Evolutionary conservation across 1,140 invertebrate species (phyloP).

Genomic region (Matsumurasca onukii): DNA sequence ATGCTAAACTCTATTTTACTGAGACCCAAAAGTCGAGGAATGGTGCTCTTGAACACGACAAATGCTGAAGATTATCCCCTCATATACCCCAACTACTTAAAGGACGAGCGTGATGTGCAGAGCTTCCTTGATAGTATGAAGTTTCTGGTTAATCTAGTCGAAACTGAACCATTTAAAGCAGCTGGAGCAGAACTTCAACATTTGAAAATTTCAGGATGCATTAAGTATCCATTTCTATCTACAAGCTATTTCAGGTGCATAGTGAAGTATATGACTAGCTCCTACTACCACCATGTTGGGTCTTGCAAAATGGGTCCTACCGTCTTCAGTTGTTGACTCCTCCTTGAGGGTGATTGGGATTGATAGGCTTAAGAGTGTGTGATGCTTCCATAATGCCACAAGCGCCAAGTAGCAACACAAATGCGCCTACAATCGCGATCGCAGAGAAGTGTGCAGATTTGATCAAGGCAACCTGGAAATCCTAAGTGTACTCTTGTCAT

Average conservation of each 20-base stretch:
- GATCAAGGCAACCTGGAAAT: slow-evolving; percentile 33
- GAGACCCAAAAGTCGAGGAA: slow-evolving; percentile 20
- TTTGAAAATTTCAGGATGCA: slow-evolving; percentile 70
- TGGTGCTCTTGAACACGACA: background rate
- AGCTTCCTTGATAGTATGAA: slow-evolving; percentile 32
- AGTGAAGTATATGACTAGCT: slow-evolving; percentile 79
- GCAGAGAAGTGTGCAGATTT: slow-evolving; percentile 44
- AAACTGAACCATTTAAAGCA: slow-evolving; percentile 33
- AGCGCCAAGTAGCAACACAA: slow-evolving; percentile 46
- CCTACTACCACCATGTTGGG: slow-evolving; percentile 79
- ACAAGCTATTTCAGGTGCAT: slow-evolving; percentile 84
- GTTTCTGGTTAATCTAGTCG: slow-evolving; percentile 35
- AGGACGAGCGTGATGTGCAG: background rate
- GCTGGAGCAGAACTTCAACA: slow-evolving; percentile 56
- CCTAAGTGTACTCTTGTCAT: too few species aligned
- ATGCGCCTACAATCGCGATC: slow-evolving; percentile 46
- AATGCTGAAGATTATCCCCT: slow-evolving; percentile 15
- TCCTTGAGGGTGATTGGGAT: slow-evolving; percentile 53
- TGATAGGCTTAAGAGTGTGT: slow-evolving; percentile 48
- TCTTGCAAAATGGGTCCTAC: slow-evolving; percentile 81
- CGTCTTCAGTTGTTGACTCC: slow-evolving; percentile 77
- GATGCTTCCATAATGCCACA: too few species aligned
- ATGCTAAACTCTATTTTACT: background rate
- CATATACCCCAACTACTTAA: background rate
- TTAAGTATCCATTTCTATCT: too few species aligned